phyloP scores from a whole-genome alignment of 2,797 vertebrate genomes.

The Tangara arthus region DNA sequence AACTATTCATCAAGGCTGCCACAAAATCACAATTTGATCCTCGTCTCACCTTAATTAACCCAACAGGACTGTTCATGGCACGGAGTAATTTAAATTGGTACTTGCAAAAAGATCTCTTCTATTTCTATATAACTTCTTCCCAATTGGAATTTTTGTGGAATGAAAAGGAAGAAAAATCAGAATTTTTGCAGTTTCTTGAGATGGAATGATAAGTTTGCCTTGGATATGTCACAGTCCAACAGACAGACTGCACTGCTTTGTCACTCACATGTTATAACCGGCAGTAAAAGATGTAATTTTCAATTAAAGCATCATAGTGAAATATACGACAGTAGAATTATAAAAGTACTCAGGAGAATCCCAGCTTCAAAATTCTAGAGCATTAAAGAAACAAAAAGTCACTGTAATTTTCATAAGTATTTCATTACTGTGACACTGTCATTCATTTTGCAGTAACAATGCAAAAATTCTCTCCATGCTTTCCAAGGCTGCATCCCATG shows the following conservation, averaged over 20 bases:
- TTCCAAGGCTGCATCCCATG: background rate
- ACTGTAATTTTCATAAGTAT: background rate
- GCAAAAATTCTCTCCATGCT: background rate
- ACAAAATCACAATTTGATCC: background rate
- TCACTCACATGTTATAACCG: background rate
- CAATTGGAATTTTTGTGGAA: background rate
- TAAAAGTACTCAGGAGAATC: background rate
- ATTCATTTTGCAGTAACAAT: background rate
- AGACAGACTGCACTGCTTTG: background rate
- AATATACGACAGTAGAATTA: background rate
- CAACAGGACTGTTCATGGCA: background rate
- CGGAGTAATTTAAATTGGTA: background rate
- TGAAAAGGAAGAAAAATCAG: background rate
- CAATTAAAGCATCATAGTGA: background rate
- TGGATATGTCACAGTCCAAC: background rate
- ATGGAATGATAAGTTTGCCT: background rate
- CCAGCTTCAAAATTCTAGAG: background rate
- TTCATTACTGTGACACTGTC: background rate
- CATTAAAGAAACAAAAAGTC: background rate
- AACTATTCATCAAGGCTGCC: background rate
- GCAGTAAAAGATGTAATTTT: background rate
- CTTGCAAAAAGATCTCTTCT: background rate
- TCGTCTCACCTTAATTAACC: background rate
- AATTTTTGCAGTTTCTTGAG: background rate
- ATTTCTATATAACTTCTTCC: background rate